These are phyloP conservation scores for Dinoponera quadriceps DNA, from an alignment of 1,140 invertebrate species.

Conservation along the genomic window DNA sequence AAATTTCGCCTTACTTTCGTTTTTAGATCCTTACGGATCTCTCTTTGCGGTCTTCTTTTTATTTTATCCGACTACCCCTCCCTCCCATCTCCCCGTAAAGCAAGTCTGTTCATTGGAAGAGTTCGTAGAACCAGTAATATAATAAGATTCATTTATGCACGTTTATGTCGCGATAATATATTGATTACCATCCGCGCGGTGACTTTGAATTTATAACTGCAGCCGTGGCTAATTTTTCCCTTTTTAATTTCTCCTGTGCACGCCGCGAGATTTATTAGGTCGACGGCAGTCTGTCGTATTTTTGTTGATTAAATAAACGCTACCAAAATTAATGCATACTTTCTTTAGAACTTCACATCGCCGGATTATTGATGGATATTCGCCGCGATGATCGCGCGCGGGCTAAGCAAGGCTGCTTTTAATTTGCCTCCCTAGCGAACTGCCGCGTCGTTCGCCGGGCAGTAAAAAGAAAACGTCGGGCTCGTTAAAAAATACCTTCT, in stretches of 20 bases:
- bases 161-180: no score
- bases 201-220: neutral
- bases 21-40: neutral
- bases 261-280: neutral
- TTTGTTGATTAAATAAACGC: neutral
- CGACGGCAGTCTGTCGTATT: neutral
- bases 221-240: neutral
- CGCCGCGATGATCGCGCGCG: neutral
- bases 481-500: conserved; percentile 68
- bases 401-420: conserved; percentile 60
- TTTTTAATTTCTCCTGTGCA: neutral
- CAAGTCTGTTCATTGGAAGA: no score
- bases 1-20: neutral
- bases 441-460: conserved; percentile 58
- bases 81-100: no score
- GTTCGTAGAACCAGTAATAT: no score
- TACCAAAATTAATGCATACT: conserved; percentile 31
- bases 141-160: no score
- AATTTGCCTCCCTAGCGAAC: conserved; percentile 49
- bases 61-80: neutral
- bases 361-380: conserved; percentile 15
- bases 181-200: no score
- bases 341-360: conserved; percentile 13
- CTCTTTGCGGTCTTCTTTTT: neutral
- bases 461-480: conserved; percentile 69